Percentiles rank a stretch among this genome's conserved stretches.
Evolutionary conservation across 2,797 vertebrate genomes (phyloP).

Genomic region (Avahi laniger): DNA sequence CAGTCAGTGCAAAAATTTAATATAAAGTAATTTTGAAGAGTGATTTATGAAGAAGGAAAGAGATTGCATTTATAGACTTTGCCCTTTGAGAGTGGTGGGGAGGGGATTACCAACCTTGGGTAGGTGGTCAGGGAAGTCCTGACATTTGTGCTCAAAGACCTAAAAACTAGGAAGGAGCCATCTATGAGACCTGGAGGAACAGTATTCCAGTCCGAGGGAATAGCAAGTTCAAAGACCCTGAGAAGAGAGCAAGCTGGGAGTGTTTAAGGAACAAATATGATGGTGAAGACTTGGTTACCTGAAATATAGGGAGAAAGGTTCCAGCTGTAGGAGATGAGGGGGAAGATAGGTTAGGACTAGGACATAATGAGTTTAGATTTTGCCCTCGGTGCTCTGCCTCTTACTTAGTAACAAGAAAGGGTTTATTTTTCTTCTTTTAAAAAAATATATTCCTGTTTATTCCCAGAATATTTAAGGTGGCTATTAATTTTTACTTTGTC

Average conservation of each 20-base stretch:
- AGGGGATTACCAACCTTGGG: background rate
- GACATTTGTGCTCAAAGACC: background rate
- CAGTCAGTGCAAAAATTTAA: background rate
- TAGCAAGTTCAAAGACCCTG: background rate
- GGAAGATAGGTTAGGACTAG: accelerated
- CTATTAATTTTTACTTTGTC: background rate
- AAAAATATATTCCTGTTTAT: background rate
- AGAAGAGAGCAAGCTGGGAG: background rate
- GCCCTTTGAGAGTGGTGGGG: background rate
- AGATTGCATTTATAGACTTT: background rate
- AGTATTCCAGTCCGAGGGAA: background rate
- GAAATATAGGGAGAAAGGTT: background rate
- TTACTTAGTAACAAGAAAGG: background rate
- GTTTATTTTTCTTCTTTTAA: background rate
- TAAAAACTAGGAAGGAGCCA: background rate
- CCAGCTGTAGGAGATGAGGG: background rate
- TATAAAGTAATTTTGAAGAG: background rate
- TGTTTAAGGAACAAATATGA: background rate
- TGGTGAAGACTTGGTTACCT: too few species aligned
- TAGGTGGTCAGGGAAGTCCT: background rate
- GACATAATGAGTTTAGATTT: background rate
- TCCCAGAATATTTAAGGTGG: background rate
- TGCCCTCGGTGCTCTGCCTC: background rate
- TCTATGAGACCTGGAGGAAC: background rate
- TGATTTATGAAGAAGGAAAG: background rate